Percentiles rank a stretch among this genome's conserved stretches.
Evolutionary conservation across 1,140 invertebrate species (phyloP).

Genomic region (Brachionus rubens): DNA sequence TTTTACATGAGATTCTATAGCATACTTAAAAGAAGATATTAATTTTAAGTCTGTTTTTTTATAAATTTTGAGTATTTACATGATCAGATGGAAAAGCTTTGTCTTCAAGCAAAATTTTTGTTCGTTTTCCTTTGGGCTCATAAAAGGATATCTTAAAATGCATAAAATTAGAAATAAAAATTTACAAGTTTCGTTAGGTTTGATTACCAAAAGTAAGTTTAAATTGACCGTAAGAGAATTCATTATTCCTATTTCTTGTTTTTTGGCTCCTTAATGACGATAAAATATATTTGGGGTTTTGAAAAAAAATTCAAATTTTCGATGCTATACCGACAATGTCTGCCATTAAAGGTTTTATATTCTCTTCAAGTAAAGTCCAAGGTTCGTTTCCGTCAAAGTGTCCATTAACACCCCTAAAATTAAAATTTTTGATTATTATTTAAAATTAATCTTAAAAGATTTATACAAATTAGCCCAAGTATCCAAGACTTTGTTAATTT

Average conservation of each 20-base stretch:
- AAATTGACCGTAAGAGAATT: conserved; percentile 65
- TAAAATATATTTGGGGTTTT: too few species aligned
- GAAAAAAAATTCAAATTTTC: too few species aligned
- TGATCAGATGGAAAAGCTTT: conserved; percentile 66
- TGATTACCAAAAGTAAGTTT: conserved; percentile 62
- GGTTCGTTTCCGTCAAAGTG: conserved; percentile 61
- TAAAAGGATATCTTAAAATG: conserved; percentile 64
- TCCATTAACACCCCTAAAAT: conserved; percentile 61
- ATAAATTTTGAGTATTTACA: neutral
- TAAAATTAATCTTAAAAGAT: too few species aligned
- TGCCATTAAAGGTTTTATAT: conserved; percentile 61
- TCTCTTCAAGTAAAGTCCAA: conserved; percentile 61
- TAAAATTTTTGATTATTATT: too few species aligned
- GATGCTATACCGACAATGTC: conserved; percentile 35
- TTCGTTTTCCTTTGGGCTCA: conserved; percentile 61
- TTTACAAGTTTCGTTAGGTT: too few species aligned
- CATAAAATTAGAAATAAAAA: too few species aligned
- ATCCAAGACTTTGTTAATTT: conserved; percentile 58
- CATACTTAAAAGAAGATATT: conserved; percentile 60
- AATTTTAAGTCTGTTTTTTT: conserved; percentile 26
- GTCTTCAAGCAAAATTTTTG: conserved; percentile 66
- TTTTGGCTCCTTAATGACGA: conserved; percentile 61
- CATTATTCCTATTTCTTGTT: conserved; percentile 63
- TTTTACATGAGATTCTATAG: conserved; percentile 64
- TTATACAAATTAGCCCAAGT: conserved; percentile 60